Evolutionary conservation across 2,888 invertebrate genomes (phyloP).

Genomic region (Phytoseiulus persimilis): DNA sequence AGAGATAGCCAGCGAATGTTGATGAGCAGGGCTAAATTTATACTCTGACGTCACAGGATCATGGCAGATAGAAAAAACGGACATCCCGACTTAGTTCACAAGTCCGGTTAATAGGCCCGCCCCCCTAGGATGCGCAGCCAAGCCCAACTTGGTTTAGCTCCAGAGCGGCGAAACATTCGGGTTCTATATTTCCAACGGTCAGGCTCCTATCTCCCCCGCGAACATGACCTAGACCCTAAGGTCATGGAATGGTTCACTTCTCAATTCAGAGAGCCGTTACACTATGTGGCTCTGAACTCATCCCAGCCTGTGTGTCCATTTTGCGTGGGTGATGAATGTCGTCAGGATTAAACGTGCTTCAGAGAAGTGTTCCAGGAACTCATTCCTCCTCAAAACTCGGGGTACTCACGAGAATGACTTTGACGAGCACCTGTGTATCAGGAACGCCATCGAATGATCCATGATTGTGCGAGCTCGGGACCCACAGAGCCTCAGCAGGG

Average conservation of each 20-base stretch:
- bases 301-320: not conserved
- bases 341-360: not conserved
- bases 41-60: not conserved
- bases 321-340: not conserved
- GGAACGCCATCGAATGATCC: constrained; percentile 44
- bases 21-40: not conserved
- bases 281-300: not conserved
- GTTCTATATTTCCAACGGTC: not conserved
- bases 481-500: constrained; percentile 45
- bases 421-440: constrained; percentile 22
- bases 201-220: not conserved
- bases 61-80: not conserved
- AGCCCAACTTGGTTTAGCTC: not conserved
- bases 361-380: not conserved
- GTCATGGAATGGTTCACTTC: not conserved
- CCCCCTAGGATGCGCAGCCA: not conserved
- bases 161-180: not conserved
- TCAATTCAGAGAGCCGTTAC: not conserved
- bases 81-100: not conserved
- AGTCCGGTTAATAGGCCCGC: not conserved
- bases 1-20: not conserved
- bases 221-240: not conserved
- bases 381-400: not conserved
- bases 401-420: constrained; percentile 23
- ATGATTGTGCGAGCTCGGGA: constrained; percentile 44